Base-by-base conservation (phyloP, 2,797 vertebrate species). In the Dryobates pubescens region DNA sequence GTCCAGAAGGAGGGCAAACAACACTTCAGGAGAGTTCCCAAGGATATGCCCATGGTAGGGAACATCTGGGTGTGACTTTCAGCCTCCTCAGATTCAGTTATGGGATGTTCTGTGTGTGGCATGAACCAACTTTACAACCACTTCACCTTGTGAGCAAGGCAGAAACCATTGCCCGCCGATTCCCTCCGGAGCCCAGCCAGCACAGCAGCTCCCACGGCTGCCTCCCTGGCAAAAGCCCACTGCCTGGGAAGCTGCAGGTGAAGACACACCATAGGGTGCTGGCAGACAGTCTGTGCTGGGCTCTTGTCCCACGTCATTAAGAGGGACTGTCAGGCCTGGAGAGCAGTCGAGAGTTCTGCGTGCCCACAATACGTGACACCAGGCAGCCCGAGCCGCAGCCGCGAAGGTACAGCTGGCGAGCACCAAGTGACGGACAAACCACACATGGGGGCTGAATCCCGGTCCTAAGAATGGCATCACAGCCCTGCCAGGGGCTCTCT, bases 391-490 rank as follows among this genome's bases (percentile, higher is more conserved):
- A 22, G 13, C 64, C 22, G 36, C 11, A 51, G 64, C 30, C 32
- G 29, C 0, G 30, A 53, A 20, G 73, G 86, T 6, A 54, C 59
- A 49, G 54, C 0, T 47, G 49, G 86, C 9, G 10, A 49, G n/a
- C 0, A 1, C 5, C 19, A 10, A n/a, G 34, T 22, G 34, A 7
- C 5, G 41, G 68, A 32, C 36, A 47, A 59, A 71, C 3, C n/a
- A 36, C 5, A 7, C 13, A 11, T 13, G 5, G 23, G 70, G 26
- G 16, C 63, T 19, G 32, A 49, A 36, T 13, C 54, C 27, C 17
- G 10, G 8, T 4, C 30, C 0, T 7, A 17, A 19, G 56, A 30
- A 57, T 0, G 4, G 34, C 4, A 9, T 1, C 4, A 17, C 51
- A 74, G 72, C 57, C 32, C 13, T 24, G 24, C 62, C 3, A 0